Base-by-base conservation (phyloP, 2,797 vertebrate species). In the Halcyon leucocephala region DNA sequence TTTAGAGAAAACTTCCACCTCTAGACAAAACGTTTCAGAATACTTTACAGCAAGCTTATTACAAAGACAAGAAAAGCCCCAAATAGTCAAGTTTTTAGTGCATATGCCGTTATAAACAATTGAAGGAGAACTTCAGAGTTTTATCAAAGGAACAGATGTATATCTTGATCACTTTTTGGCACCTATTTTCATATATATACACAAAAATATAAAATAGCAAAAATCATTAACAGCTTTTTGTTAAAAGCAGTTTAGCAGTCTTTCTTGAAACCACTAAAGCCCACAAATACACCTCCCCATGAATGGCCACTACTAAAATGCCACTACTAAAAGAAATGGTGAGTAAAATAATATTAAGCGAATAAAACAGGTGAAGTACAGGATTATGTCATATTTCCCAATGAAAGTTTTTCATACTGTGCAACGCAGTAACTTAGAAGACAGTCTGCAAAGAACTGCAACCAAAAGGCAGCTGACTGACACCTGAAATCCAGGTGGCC, bases 371-470 rank as follows among this genome's bases (percentile, higher is more conserved):
- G 16, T 29, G 5, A 51, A 84, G 21, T 17, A 28, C 6, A 82
- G 24, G 19, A 55, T 19, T 16, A 15, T 9, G 18, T 8, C 52
- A 3, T 7, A 49, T 16, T 41, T 77, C 3, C 3, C 0, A 1
- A 26, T 6, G 7, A 71, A 35, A 64, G 20, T 28, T 66, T 44
- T 66, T 64, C 25, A 4, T 57, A 15, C 26, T 54, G 69, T 17
- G 65, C 61, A 90, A 29, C 6, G 57, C 16, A 77, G 1, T 21
- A 77, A 66, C 39, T 80, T 49, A 18, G 80, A 72, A 57, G 72
- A 82, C 52, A 85, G 29, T 4, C n/a, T 55, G 37, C 37, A 74
- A 71, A 78, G 33, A 49, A 7, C n/a, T 33, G 29, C 21, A 77
- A 16, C 28, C 19, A 44, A 29, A 14, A 12, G 35, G 37, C 57